Base-by-base conservation (phyloP, 2,113 vertebrate species). In the Aramus guarauna region DNA sequence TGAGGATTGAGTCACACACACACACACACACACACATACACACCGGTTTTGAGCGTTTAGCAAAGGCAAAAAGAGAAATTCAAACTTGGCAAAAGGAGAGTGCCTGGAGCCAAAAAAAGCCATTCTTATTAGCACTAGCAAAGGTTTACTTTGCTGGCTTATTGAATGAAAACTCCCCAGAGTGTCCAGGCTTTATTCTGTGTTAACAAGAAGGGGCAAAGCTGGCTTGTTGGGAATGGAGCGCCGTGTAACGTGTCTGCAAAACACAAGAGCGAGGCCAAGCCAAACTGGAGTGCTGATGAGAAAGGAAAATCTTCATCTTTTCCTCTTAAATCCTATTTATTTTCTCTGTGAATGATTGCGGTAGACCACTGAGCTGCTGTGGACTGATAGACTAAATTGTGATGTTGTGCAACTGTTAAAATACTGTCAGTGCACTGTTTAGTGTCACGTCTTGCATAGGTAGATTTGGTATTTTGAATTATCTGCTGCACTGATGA, bases 151-250 rank as follows among this genome's bases (percentile, higher is more conserved):
- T 96, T 91, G 77, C 82, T 47, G 47, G 72, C 76, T 97, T 96
- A 95, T 94, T 90, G 97, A 97, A 97, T 95, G 90, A 93, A 92
- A 97, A 91, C 85, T 98, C 95, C 95, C 94, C 56, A 66, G 94
- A 88, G 86, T 92, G 58, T 91, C 79, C 74, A n/a, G 90, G 71
- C 92, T 97, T 96, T 96, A 95, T 96, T 63, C 58, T 76, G 32
- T 80, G 66, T 97, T 96, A 97, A 94, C 48, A 93, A 92, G 89
- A 90, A 71, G 89, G 92, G 82, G 74, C 88, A 76, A 47, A 91
- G 85, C 68, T 85, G 94, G 52, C 68, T 85, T 86, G 78, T 95
- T 4, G 37, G 79, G 76, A 91, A 20, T 6, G 45, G 60, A 55
- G 59, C 2, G 1, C 64, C 1, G 2, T 78, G 48, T 59, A 89